Conservation (phyloP, 2,888 invertebrate genomes). For the Sialis lutaria region DNA sequence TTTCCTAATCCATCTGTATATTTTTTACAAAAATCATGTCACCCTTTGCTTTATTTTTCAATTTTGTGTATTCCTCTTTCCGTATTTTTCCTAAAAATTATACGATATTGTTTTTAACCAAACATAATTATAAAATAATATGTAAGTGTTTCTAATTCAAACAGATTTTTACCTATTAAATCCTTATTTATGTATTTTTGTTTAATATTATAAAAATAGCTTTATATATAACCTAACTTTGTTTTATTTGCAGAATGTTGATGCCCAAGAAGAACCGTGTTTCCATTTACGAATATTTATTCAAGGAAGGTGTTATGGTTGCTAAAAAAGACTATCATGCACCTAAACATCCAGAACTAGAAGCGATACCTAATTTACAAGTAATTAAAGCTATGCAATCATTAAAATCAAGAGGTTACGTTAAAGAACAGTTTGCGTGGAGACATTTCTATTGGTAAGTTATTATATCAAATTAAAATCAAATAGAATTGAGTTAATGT, state of each 20-base stretch:
- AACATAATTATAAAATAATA: too few species aligned
- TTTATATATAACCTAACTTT: conserved; percentile 4
- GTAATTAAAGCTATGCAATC: conserved; percentile 97
- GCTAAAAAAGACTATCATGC: conserved; percentile 98
- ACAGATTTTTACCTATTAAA: not conserved
- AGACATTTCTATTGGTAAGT: conserved; percentile 93
- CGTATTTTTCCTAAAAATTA: too few species aligned
- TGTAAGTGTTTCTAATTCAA: too few species aligned
- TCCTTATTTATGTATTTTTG: not conserved
- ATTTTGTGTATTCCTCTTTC: not conserved
- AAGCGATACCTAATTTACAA: conserved; percentile 89
- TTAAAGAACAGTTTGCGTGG: conserved; percentile 99
- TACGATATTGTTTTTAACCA: too few species aligned
- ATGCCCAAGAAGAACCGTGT: conserved; percentile 98
- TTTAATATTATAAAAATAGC: not conserved
- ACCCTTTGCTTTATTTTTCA: too few species aligned
- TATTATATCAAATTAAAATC: not conserved
- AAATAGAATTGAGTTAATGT: conserved; percentile 1
- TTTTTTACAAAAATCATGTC: too few species aligned
- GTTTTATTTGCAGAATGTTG: conserved; percentile 84
- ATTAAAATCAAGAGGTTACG: conserved; percentile 88
- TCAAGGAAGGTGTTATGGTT: conserved; percentile 98
- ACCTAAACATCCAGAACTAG: conserved; percentile 93
- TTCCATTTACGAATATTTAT: conserved; percentile 92
- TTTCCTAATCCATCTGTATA: too few species aligned